Conservation (phyloP, 2,113 vertebrate genomes). For the Sarotherodon lohbergeri region DNA sequence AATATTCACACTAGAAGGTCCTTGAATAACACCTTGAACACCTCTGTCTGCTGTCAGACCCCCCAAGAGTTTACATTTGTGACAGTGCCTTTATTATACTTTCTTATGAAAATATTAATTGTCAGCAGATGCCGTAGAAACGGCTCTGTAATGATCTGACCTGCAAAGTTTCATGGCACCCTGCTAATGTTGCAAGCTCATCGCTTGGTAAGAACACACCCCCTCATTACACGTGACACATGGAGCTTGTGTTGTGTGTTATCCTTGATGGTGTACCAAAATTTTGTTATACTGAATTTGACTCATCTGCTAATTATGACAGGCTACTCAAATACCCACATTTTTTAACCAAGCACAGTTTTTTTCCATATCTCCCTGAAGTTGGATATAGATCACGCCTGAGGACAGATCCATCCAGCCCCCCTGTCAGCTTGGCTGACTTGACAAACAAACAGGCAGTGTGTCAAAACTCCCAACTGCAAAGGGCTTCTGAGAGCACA, state of each 20-base stretch:
- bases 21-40: conserved; percentile 25
- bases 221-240: not conserved
- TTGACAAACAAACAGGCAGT: conserved; percentile 73
- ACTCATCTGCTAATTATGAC: conserved; percentile 14
- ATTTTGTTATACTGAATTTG: not conserved
- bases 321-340: not conserved
- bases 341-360: not conserved
- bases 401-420: conserved; percentile 41
- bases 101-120: conserved; percentile 29
- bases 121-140: conserved; percentile 10
- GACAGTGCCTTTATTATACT: not conserved
- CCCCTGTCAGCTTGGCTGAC: conserved; percentile 58
- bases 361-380: conserved; percentile 17
- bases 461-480: conserved; percentile 68
- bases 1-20: not conserved
- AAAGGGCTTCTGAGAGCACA: conserved; percentile 69
- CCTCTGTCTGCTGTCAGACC: not conserved
- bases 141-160: conserved; percentile 6
- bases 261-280: conserved; percentile 3
- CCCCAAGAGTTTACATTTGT: not conserved
- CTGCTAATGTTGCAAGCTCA: not conserved
- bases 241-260: not conserved
- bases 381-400: conserved; percentile 29
- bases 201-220: not conserved
- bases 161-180: not conserved